Conservation (phyloP, 2,113 vertebrate species). For the Sprattus sprattus region DNA sequence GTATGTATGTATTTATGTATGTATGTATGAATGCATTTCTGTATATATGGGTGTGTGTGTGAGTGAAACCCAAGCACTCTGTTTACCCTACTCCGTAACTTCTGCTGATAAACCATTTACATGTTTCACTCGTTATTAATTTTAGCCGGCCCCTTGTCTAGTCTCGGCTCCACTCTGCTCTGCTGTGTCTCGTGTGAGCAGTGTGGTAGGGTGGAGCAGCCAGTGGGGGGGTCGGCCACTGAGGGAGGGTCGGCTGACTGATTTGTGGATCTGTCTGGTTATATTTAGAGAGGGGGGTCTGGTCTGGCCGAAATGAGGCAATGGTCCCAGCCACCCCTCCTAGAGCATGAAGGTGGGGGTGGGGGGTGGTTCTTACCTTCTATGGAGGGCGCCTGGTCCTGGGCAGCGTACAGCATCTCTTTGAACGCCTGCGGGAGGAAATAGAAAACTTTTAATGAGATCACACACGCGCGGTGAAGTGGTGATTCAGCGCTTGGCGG, state of each 20-base stretch:
- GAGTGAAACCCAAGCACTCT: conserved; percentile 53
- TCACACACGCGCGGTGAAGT: background rate
- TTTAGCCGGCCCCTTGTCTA: conserved; percentile 48
- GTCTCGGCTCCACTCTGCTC: background rate
- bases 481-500: background rate
- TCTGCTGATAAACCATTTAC: conserved; percentile 42
- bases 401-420: conserved; percentile 96
- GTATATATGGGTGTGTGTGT: background rate
- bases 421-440: conserved; percentile 86
- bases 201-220: background rate
- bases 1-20: background rate
- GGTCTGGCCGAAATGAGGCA: background rate
- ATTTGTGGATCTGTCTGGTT: conserved; percentile 6
- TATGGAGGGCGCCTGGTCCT: conserved; percentile 96
- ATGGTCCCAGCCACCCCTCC: background rate
- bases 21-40: background rate
- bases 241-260: background rate
- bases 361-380: conserved; percentile 80
- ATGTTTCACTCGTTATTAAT: conserved; percentile 55
- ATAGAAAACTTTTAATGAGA: conserved; percentile 19
- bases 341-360: background rate
- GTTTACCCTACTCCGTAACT: conserved; percentile 48
- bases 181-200: background rate
- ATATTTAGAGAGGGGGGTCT: conserved; percentile 23
- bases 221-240: background rate